Conservation (phyloP, 2,797 vertebrate species). For the Chrosomus eos region DNA sequence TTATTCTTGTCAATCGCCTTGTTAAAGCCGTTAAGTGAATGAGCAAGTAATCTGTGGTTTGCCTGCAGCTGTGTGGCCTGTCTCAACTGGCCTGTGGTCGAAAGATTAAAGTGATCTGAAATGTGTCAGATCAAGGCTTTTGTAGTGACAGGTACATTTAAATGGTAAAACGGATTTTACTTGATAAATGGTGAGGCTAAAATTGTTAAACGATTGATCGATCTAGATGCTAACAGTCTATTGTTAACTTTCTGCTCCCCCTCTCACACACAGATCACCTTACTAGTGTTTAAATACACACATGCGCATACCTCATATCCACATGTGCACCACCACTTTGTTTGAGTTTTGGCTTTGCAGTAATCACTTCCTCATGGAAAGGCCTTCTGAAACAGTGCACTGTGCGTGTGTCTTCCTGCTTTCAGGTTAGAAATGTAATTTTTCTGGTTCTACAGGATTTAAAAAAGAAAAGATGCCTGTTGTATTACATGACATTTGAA, state of each 20-base stretch:
- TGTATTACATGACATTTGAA: background rate
- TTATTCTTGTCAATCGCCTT: conserved; percentile 18
- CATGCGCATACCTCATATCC: background rate
- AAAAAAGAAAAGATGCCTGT: background rate
- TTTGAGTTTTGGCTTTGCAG: conserved; percentile 9
- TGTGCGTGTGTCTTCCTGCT: conserved; percentile 27
- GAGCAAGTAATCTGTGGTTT: conserved; percentile 13
- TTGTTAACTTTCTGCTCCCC: background rate
- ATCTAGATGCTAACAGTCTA: background rate
- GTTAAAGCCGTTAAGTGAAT: conserved; percentile 30
- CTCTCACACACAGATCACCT: conserved; percentile 14
- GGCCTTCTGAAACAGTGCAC: background rate
- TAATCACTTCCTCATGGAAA: conserved; percentile 4
- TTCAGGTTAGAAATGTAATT: background rate
- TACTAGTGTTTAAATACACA: conserved; percentile 29
- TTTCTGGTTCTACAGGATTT: conserved; percentile 39
- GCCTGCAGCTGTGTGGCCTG: conserved; percentile 17
- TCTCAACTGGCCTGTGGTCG: background rate
- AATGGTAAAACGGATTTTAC: conserved; percentile 3
- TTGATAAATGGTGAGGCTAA: background rate
- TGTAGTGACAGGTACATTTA: conserved; percentile 2
- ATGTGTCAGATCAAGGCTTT: conserved; percentile 4
- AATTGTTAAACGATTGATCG: background rate
- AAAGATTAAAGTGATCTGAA: conserved; percentile 29
- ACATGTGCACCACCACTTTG: background rate